Evolutionary conservation across 2,113 vertebrate genomes (phyloP), one percentile per base, ranked within the genome.

Genomic region (Serilophus lunatus): DNA sequence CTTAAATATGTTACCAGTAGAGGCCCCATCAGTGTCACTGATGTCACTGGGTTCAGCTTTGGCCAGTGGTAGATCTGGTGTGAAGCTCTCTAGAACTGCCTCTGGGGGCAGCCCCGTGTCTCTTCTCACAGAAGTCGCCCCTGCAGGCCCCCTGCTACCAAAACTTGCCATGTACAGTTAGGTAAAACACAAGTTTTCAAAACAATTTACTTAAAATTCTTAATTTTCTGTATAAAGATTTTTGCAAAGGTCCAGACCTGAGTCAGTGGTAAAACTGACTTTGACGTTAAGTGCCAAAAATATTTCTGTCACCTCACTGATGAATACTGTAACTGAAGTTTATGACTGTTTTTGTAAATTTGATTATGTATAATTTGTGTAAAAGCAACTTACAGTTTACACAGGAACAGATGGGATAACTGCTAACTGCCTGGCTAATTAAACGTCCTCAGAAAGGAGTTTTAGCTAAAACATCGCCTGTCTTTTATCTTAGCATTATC

Each of bases 361-460:
- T 90, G 42, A 64, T 94, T 88, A 50, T 74, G 47, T 81, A 7
- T 86, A 49, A 68, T 89, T 88, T 92, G 69, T 84, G 20, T 92
- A 40, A 89, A 93, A 96, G 66, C 61, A 72, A 40, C 49, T 75
- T 93, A 51, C 12, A 90, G 64, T 94, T 97, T 95, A 76, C 50
- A 64, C 53, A 61, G 78, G 80, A 96, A 71, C 90, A 93, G 92
- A 96, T 88, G 93, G 93, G 65, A 56, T 84, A 82, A 86, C 65
- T 88, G 79, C 80, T 92, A 90, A 92, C 90, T 90, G 76, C 44
- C 44, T 86, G 53, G 26, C 88, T 96, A 92, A 94, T 96, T 95
- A 88, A 88, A 75, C 44, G 84, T 75, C 45, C 51, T 90, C 36
- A 81, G 18, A 94, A 86, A 90, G 42, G 90, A 64, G 35, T 80